Conservation (phyloP, 1,140 invertebrate species). For the Colletes latitarsis region DNA sequence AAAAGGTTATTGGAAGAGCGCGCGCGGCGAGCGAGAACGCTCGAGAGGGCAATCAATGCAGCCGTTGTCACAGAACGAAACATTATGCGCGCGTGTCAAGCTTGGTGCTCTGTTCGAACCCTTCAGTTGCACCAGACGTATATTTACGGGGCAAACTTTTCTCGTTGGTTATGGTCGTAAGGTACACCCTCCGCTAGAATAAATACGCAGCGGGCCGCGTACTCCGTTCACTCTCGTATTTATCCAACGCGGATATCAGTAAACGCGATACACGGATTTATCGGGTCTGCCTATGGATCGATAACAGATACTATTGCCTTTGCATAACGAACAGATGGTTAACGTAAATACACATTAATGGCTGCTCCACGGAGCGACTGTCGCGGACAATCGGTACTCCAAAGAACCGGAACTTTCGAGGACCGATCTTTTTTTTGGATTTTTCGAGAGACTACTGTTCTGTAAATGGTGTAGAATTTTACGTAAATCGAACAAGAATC, state of each 20-base stretch:
- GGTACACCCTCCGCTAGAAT: neutral
- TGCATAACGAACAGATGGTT: conserved; percentile 13
- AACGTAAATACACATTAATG: conserved; percentile 16
- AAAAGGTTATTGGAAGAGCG: conserved; percentile 25
- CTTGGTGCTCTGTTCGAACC: neutral
- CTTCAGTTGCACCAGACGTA: conserved; percentile 5
- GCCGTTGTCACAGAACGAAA: conserved; percentile 34
- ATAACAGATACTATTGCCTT: conserved; percentile 23
- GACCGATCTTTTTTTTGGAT: no score
- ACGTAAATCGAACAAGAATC: no score
- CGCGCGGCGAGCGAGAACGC: neutral
- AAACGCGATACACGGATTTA: conserved; percentile 20
- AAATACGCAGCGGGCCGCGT: neutral
- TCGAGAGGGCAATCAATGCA: conserved; percentile 18
- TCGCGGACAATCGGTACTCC: neutral
- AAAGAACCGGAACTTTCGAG: neutral
- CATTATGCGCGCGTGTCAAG: conserved; percentile 33
- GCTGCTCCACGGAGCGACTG: neutral
- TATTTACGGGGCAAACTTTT: conserved; percentile 11
- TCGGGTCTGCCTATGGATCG: conserved; percentile 26
- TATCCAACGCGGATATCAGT: neutral
- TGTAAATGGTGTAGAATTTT: no score
- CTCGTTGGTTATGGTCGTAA: neutral
- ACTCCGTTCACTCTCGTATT: neutral
- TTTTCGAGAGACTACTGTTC: no score